Base-by-base conservation (phyloP, 2,888 invertebrate genomes). In the Lottia scabra region DNA sequence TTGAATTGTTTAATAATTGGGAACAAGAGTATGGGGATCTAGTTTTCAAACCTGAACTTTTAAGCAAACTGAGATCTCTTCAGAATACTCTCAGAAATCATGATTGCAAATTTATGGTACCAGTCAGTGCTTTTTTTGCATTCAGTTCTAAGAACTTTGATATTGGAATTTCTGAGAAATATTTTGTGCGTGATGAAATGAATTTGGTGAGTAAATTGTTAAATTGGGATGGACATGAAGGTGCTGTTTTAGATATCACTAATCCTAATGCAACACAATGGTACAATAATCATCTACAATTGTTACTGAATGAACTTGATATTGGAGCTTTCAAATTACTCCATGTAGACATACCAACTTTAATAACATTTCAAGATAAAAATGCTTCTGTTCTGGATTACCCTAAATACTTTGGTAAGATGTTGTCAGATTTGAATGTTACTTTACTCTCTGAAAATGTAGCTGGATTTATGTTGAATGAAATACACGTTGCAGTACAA, bases 211-310 rank as follows among this genome's bases (percentile, higher is more conserved):
- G 77, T 15, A 75, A 75, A 63, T 73, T 79, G 76, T 63, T 79
- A 12, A 68, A 56, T 43, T 79, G 79, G 79, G 71, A 71, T 27
- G 77, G 72, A 5, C 65, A 71, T 63, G 77, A 79, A 65, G 79
- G 79, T 1, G 79, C 79, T 8, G 76, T 76, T n/a, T 68, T 79
- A 71, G 79, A 79, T 70, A 72, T 77, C 27, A 71, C 79, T 62
- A 77, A 77, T 62, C 77, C 70, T n/a, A 67, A 74, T 6, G 77
- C 79, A 6, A 72, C 68, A 16, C 38, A 45, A 12, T 79, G 79
- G 79, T 79, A 71, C 71, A 64, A 71, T 62, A 62, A 67, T 0
- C 75, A 71, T 43, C 45, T 79, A 23, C 44, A 64, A 12, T 48
- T 48, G 4, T 70, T 79, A 26, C 48, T 77, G 6, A 38, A 46